Evolutionary conservation across 2,113 vertebrate genomes (phyloP), one percentile per base, ranked within the genome.

Genomic region (Alosa alosa): DNA sequence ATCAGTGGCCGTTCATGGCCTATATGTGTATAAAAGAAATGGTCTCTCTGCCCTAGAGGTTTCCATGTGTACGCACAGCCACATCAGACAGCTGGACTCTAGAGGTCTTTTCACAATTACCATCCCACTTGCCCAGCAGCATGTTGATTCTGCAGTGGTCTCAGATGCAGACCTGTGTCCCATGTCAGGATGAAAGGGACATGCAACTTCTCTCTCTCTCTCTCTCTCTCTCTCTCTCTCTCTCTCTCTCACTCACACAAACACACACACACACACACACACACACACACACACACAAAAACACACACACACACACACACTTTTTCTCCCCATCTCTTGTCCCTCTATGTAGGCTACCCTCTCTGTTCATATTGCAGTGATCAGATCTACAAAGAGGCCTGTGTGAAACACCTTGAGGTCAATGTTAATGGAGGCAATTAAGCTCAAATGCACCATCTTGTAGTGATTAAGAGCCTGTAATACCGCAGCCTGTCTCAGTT

Each of bases 61-160:
- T 78, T 78, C 4, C 72, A 78, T 78, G 72, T 78, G 72, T 78
- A 36, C 72, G 0, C 72, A 17, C 31, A 15, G 72, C 36, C 72
- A 78, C 72, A 78, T 78, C 72, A 78, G 31, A 78, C 15, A 15
- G 72, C 36, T 78, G 72, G 31, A 78, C 72, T 78, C 72, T 78
- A 15, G 72, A 78, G 31, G 72, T 39, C 72, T 78, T 31, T 78
- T 36, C 72, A 78, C 11, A 15, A 78, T 17, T 39, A 39, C 72
- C 31, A 39, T 18, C 15, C 36, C 72, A 78, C 31, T 75, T 39
- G 64, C 64, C 25, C 64, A 72, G 15, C 11, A 75, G 68, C 68
- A 36, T 75, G 25, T 75, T 39, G 31, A 36, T 75, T 36, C 25
- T 39, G 68, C 68, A 31, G n/a, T 72, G 64, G 64, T 72, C 64